Base-by-base conservation (phyloP, 2,888 invertebrate species). In the Anticlea derivata region DNA sequence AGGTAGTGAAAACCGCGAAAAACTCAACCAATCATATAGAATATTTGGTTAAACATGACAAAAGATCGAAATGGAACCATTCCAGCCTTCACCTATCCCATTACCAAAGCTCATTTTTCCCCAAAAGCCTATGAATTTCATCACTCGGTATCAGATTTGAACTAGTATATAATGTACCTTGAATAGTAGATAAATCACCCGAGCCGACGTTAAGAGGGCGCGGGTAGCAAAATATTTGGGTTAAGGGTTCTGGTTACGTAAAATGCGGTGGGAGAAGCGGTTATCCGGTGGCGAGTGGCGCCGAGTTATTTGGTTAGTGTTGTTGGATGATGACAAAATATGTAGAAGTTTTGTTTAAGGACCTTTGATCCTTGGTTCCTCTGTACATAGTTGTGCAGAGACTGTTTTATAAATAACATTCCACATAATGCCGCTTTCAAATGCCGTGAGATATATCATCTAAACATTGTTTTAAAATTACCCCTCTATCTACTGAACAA, bases 131-230 rank as follows among this genome's bases (percentile, higher is more conserved):
- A 65, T 66, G 64, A 65, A 68, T 63, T 63, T 63, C 64, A 64
- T 62, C 63, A 67, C 60, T 58, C 44, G 56, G 52, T 68, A 77
- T 75, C 76, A 73, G 75, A 75, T 70, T 66, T 63, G 59, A 66
- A 70, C 66, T 68, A 71, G 67, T 67, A 67, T 65, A 68, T 74
- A 72, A 73, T 73, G 61, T 71, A 74, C 72, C 70, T 68, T 72
- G 73, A 73, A 75, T 71, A 69, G 73, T 75, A 72, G 64, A 80
- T 80, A 80, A 78, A 80, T 80, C 78, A 78, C 68, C 65, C 69
- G 60, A 55, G 55, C 61, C 62, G 60, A 68, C 75, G 71, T 71
- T 73, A 72, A 64, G 63, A 63, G 64, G 69, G 64, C 61, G 60
- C 60, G 60, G 61, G 65, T 66, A 65, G 65, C 65, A 66, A 72